phyloP scores from a whole-genome alignment of 53 echinoderm and acorn worm genomes.

The Actinopyga echinites region DNA sequence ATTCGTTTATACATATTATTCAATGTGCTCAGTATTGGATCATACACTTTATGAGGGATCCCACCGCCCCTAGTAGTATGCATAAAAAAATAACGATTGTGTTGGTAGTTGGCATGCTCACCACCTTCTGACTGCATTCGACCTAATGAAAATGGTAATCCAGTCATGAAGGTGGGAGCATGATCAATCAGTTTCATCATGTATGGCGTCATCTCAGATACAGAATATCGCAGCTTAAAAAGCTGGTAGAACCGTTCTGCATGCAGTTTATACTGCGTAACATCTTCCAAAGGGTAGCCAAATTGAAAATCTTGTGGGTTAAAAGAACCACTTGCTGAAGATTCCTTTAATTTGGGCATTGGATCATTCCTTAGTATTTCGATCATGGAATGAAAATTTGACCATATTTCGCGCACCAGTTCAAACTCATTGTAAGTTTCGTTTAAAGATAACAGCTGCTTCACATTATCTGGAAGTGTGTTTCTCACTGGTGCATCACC shows the following conservation, averaged over 20 bases:
- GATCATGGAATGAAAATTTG: constrained; percentile 1
- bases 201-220: constrained; percentile 59
- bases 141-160: constrained; percentile 41
- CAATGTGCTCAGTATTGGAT: not conserved
- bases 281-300: constrained; percentile 19
- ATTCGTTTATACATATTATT: not conserved
- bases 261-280: not conserved
- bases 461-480: not conserved
- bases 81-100: constrained; percentile 49
- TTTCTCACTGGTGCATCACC: not conserved
- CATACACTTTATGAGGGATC: constrained; percentile 24
- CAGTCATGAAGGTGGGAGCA: constrained; percentile 41
- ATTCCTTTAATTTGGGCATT: not conserved
- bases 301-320: constrained; percentile 3
- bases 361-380: not conserved
- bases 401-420: not conserved
- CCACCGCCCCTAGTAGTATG: constrained; percentile 67
- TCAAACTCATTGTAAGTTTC: not conserved
- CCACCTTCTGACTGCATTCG: constrained; percentile 65
- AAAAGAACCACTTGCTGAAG: not conserved
- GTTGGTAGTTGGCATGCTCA: constrained; percentile 59
- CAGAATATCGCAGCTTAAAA: constrained; percentile 46
- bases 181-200: constrained; percentile 66
- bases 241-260: constrained; percentile 63
- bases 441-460: not conserved